Conservation (phyloP, 2,888 invertebrate species). For the Drosophila nr. medialis region DNA sequence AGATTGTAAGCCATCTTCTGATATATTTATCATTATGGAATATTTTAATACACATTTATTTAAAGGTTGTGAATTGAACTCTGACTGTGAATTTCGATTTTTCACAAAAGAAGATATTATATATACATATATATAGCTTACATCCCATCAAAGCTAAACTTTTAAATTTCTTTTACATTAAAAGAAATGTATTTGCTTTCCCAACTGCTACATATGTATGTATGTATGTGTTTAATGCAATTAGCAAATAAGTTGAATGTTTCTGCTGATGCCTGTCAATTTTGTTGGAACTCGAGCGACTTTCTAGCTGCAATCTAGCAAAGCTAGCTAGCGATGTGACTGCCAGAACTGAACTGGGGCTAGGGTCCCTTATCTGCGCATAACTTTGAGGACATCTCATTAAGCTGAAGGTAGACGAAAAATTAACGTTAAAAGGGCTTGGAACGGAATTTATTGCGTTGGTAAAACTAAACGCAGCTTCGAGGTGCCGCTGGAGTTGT, state of each 20-base stretch:
- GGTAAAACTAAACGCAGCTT: slow-evolving; percentile 23
- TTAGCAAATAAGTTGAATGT: not conserved
- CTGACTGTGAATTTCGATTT: not conserved
- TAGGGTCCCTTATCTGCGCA: slow-evolving; percentile 5
- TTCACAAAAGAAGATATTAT: not conserved
- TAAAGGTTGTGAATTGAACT: not conserved
- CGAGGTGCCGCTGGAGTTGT: slow-evolving; percentile 41
- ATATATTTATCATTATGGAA: not conserved
- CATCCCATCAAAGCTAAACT: not conserved
- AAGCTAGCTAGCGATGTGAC: not conserved
- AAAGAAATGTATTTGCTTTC: not conserved
- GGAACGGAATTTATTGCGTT: slow-evolving; percentile 46
- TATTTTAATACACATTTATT: not conserved
- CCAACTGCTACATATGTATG: not conserved
- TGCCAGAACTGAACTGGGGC: not conserved
- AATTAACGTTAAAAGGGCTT: slow-evolving; percentile 42
- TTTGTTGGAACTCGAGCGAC: not conserved
- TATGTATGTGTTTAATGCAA: not conserved
- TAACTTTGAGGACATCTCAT: slow-evolving; percentile 50
- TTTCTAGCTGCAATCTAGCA: not conserved
- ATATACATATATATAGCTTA: not conserved
- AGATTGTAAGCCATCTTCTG: not conserved
- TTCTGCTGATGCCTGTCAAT: not conserved
- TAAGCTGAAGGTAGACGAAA: slow-evolving; percentile 38
- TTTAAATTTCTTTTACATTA: not conserved